These are phyloP conservation scores for Glaucidium brasilianum DNA, from an alignment of 2,113 vertebrate species.

Conservation along the genomic window DNA sequence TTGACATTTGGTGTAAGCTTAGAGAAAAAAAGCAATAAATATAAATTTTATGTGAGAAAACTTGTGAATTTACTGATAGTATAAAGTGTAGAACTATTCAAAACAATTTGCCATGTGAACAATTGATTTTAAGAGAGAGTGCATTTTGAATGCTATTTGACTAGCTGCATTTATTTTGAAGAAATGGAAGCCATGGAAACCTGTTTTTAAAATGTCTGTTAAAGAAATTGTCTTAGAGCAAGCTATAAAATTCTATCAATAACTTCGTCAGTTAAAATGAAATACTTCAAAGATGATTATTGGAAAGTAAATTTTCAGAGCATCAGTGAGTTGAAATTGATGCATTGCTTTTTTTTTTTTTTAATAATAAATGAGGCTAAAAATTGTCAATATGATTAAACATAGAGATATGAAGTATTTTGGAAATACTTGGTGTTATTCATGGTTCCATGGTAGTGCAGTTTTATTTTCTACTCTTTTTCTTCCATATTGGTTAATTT, in stretches of 20 bases:
- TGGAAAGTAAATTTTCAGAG: neutral
- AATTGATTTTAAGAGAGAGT: neutral
- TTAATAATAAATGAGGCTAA: neutral
- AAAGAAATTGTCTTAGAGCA: neutral
- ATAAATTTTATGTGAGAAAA: neutral
- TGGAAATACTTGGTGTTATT: neutral
- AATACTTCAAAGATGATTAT: neutral
- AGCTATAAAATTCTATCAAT: neutral
- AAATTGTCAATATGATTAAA: neutral
- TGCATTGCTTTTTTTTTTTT: too few relatives aligned
- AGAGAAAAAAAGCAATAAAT: neutral
- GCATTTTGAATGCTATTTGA: neutral
- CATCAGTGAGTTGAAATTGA: neutral
- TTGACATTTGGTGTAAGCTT: neutral
- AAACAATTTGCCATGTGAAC: neutral
- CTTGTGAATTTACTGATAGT: neutral
- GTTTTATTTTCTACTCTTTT: neutral
- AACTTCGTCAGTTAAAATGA: neutral
- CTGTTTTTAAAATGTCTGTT: neutral
- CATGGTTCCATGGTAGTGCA: neutral
- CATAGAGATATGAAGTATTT: neutral
- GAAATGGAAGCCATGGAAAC: slow-evolving; percentile 2
- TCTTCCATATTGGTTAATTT: neutral
- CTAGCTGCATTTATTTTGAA: neutral
- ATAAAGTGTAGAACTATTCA: neutral